Base-by-base conservation (phyloP, 2,113 vertebrate species). In the Morone chrysops region DNA sequence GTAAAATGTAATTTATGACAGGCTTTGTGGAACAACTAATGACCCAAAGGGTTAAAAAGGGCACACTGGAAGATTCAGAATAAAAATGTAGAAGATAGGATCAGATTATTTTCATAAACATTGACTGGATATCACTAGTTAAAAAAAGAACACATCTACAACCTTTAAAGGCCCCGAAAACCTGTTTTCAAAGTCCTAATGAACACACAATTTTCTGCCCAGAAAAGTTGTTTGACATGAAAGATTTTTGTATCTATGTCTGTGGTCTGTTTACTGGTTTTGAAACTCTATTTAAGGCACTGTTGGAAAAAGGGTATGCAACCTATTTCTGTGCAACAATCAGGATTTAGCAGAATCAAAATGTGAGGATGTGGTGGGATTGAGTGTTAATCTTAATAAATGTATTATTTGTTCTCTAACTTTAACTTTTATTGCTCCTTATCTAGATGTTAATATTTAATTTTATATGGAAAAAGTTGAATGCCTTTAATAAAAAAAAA, bases 1-100 rank as follows among this genome's bases (percentile, higher is more conserved):
- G 56, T 80, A 62, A 75, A 76, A 82, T 70, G 56, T 31, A 59
- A 86, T 78, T 79, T 70, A 86, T 79, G 65, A 62, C 13, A 36
- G 6, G n/a, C 25, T 65, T 20, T 60, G 56, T 81, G 40, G 36
- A 36, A 25, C 3, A 47, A 66, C 25, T 2, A 20, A 48, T 67
- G 16, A 70, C 13, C 18, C 40, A 67, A 83, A 76, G 20, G 47
- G 76, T 79, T 84, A 56, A 56, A 78, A 63, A 20, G 13, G 9
- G 18, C 40, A 13, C 1, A n/a, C 2, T 9, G 11, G 5, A 51
- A 36, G 38, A 67, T 43, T 40, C 10, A 60, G 40, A 25, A 53
- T 22, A 31, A 10, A 57, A 59, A 69, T 38, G 6, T 11, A 6
- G 40, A 11, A 61, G 65, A 56, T 22, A 31, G 31, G 31, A 31